These are phyloP conservation scores for Coenonympha arcania DNA, from an alignment of 2,888 invertebrate species.

Conservation along the genomic window DNA sequence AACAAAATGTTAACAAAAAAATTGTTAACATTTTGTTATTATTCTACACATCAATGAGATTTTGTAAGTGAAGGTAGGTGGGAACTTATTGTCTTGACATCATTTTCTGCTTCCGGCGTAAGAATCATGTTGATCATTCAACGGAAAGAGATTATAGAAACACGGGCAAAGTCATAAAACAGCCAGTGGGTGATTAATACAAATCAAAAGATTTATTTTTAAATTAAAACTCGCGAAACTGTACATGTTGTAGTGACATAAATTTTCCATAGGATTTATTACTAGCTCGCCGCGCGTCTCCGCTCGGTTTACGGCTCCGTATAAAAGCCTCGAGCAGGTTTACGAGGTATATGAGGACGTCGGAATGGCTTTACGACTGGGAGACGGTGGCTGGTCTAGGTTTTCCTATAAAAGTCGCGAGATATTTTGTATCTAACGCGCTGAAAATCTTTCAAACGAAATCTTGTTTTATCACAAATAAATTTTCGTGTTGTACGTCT, in stretches of 20 bases:
- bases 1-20: too few relatives aligned
- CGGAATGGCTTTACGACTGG: conserved; percentile 16
- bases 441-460: too few relatives aligned
- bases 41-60: too few relatives aligned
- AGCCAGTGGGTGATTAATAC: background rate
- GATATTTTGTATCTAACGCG: background rate
- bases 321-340: conserved; percentile 20
- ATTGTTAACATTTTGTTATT: too few relatives aligned
- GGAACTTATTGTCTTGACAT: too few relatives aligned
- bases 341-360: conserved; percentile 20
- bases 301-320: conserved; percentile 19
- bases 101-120: too few relatives aligned
- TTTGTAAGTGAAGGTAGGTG: too few relatives aligned
- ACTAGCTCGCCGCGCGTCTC: conserved; percentile 15
- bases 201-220: conserved; percentile 6
- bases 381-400: conserved; percentile 14
- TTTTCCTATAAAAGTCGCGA: conserved; percentile 6
- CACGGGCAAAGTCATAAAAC: background rate
- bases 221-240: conserved; percentile 4
- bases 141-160: background rate
- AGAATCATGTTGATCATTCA: background rate
- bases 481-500: too few relatives aligned
- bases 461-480: too few relatives aligned
- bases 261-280: conserved; percentile 10
- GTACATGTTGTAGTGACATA: conserved; percentile 10